phyloP scores from a whole-genome alignment of 2,113 vertebrate species.

The Oenanthe melanoleuca region DNA sequence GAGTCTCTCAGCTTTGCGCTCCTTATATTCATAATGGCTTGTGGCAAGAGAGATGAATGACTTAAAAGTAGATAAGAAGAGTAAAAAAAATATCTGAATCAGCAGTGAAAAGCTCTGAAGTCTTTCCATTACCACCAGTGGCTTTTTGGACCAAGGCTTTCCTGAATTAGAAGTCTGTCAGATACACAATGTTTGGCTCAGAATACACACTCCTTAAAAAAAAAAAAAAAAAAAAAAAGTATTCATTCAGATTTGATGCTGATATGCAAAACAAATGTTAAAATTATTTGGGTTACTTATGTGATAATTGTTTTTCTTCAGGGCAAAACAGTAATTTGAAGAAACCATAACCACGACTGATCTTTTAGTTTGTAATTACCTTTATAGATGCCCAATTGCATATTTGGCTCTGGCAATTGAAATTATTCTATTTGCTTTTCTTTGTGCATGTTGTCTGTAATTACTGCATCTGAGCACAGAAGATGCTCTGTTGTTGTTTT shows the following conservation, averaged over 20 bases:
- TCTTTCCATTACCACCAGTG: not conserved
- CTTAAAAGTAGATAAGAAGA: not conserved
- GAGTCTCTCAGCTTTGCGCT: not conserved
- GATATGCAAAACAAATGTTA: constrained; percentile 26
- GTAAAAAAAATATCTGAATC: not conserved
- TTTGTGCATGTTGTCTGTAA: constrained; percentile 46
- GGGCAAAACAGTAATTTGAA: constrained; percentile 46
- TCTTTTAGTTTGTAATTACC: constrained; percentile 48
- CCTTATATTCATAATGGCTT: not conserved
- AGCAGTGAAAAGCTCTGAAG: not conserved
- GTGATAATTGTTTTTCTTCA: constrained; percentile 33
- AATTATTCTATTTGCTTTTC: constrained; percentile 53
- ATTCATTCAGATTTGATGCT: constrained; percentile 20
- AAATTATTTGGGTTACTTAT: constrained; percentile 13
- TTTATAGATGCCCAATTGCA: constrained; percentile 34
- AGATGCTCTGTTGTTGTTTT: constrained; percentile 31
- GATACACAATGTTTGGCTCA: not conserved
- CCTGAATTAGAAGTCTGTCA: not conserved
- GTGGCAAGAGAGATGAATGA: not conserved
- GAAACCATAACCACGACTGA: constrained; percentile 29
- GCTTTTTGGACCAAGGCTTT: not conserved
- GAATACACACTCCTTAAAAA: not conserved
- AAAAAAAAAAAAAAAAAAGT: not conserved
- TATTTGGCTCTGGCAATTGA: constrained; percentile 28
- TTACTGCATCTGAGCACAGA: constrained; percentile 34